Percentiles rank a stretch among this genome's conserved stretches.
phyloP scores from a whole-genome alignment of 2,113 vertebrate genomes.

The Mus spicilegus region DNA sequence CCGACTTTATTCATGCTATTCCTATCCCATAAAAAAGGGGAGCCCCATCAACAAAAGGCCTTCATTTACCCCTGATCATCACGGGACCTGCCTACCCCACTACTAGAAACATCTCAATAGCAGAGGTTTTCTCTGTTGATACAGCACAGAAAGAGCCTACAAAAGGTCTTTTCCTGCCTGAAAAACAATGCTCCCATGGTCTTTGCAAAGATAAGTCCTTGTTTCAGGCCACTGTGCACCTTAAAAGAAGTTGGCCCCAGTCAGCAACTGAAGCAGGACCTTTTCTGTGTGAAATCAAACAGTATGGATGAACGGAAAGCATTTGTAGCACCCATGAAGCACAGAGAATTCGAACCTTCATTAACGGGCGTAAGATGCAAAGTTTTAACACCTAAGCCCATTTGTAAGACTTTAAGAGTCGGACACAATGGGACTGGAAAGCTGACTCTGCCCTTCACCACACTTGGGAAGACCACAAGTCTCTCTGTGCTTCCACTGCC shows the following conservation, averaged over 20 bases:
- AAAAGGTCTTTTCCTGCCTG: neutral
- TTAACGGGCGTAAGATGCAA: neutral
- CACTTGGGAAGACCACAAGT: neutral
- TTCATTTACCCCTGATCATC: neutral
- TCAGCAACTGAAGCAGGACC: neutral
- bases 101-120: neutral
- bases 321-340: neutral
- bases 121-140: neutral
- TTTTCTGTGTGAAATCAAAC: constrained; percentile 16
- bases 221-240: neutral
- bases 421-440: neutral
- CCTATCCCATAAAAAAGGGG: neutral
- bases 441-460: neutral
- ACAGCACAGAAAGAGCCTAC: neutral
- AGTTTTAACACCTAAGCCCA: neutral
- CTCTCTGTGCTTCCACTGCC: neutral
- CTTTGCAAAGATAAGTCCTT: neutral
- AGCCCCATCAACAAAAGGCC: neutral
- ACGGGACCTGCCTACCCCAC: neutral
- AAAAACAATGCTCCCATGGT: neutral
- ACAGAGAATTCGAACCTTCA: neutral
- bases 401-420: neutral
- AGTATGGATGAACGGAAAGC: neutral
- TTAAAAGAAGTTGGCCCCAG: neutral
- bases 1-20: neutral